Evolutionary conservation across 2,797 vertebrate genomes (phyloP).

Genomic region (Cygnus olor): DNA sequence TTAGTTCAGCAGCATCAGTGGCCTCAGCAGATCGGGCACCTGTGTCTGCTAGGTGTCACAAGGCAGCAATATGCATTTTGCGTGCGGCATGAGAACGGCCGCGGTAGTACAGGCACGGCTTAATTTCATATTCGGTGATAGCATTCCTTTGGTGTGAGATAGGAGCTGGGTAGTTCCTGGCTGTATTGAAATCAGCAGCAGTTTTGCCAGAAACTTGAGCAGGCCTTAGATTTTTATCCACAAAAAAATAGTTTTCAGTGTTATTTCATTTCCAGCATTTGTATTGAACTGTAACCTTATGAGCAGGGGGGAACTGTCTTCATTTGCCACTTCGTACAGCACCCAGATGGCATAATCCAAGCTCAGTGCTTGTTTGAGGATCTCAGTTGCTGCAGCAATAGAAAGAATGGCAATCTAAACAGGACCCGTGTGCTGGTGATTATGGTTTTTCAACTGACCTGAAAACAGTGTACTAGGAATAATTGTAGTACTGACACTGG

Average conservation of each 20-base stretch:
- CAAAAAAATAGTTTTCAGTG: background rate
- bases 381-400: background rate
- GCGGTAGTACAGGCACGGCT: rapidly evolving
- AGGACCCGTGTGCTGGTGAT: background rate
- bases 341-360: background rate
- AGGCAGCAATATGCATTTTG: background rate
- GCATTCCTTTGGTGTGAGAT: background rate
- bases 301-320: background rate
- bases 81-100: background rate
- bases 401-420: background rate
- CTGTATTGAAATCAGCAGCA: background rate
- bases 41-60: background rate
- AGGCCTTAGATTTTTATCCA: background rate
- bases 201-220: conserved; percentile 3
- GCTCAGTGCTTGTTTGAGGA: background rate
- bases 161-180: background rate
- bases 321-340: background rate
- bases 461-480: background rate
- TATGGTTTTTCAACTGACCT: background rate
- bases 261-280: conserved; percentile 31
- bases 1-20: conserved; percentile 7
- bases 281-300: background rate
- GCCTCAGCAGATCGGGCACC: background rate
- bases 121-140: background rate
- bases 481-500: background rate